These are phyloP conservation scores for Thamnophis sirtalis DNA, from an alignment of 2,113 vertebrate genomes.

Conservation along the genomic window DNA sequence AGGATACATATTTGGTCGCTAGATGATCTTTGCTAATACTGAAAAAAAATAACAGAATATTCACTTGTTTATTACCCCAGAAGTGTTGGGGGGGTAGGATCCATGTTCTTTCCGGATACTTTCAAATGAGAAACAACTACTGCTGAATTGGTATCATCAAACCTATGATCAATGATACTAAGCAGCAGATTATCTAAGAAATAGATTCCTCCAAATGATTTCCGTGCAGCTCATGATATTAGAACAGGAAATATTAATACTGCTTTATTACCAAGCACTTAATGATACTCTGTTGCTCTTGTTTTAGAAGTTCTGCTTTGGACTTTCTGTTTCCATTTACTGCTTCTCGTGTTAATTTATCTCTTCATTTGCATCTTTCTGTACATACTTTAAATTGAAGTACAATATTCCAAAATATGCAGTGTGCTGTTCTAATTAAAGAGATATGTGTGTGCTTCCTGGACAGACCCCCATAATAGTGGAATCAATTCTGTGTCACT, in stretches of 20 bases:
- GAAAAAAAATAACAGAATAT: not conserved
- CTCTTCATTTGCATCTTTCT: not conserved
- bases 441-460: not conserved
- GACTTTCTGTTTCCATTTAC: not conserved
- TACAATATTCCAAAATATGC: not conserved
- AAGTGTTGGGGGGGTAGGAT: not conserved
- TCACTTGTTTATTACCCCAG: not conserved
- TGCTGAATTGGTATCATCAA: not conserved
- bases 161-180: not conserved
- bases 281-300: not conserved
- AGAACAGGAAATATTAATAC: not conserved
- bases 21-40: not conserved
- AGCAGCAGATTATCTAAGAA: not conserved
- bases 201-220: not conserved
- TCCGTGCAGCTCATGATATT: not conserved
- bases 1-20: not conserved
- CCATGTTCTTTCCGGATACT: not conserved
- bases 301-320: not conserved
- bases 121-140: not conserved
- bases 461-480: not conserved
- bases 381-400: not conserved
- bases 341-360: not conserved
- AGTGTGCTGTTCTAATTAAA: not conserved
- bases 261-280: not conserved
- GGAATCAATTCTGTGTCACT: not conserved